phyloP scores from a whole-genome alignment of 2,888 invertebrate genomes.

The Bembecia ichneumoniformis region DNA sequence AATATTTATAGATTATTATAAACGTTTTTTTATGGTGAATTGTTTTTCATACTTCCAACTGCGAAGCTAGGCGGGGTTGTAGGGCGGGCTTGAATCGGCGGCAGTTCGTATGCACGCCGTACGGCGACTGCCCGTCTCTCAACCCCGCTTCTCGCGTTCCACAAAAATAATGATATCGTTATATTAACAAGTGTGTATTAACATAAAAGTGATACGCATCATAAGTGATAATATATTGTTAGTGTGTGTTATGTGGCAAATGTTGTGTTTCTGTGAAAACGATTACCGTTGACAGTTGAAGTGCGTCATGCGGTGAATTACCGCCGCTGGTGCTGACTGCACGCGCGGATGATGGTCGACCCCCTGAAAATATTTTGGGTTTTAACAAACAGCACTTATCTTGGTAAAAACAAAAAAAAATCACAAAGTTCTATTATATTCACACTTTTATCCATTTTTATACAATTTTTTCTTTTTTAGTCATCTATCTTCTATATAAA shows the following conservation, averaged over 20 bases:
- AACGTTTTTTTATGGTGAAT: constrained; percentile 12
- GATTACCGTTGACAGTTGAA: constrained; percentile 22
- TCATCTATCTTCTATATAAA: too few relatives aligned
- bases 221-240: background rate
- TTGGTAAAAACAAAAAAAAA: constrained; percentile 71
- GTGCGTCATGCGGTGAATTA: constrained; percentile 62
- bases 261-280: constrained; percentile 22
- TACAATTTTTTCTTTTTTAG: too few relatives aligned
- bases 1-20: too few relatives aligned
- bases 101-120: constrained; percentile 60
- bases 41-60: constrained; percentile 41
- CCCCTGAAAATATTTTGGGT: constrained; percentile 88
- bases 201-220: background rate
- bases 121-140: constrained; percentile 40
- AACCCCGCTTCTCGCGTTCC: constrained; percentile 1
- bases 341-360: constrained; percentile 79
- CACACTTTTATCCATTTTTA: too few relatives aligned
- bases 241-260: constrained; percentile 10
- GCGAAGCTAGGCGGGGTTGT: constrained; percentile 55
- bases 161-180: constrained; percentile 19
- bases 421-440: too few relatives aligned
- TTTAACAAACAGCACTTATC: constrained; percentile 86
- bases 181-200: background rate
- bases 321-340: constrained; percentile 39
- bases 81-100: constrained; percentile 47